Percentiles rank a stretch among this genome's conserved stretches.
These are phyloP conservation scores for Elgonia sp. DNA, from an alignment of 2,888 invertebrate genomes.

Conservation along the genomic window DNA sequence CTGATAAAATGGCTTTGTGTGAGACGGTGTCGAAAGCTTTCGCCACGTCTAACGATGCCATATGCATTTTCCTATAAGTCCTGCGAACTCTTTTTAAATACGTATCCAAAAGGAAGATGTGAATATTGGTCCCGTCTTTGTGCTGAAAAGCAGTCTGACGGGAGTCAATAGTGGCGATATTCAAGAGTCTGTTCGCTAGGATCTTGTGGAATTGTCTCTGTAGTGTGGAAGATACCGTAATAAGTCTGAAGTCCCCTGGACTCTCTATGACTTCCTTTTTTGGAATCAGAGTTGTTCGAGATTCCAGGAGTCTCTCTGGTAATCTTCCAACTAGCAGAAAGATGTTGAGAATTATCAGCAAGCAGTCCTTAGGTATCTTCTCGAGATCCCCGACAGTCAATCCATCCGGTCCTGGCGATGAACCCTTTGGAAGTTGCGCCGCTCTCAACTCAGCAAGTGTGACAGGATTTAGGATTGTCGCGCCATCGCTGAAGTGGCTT, in stretches of 20 bases:
- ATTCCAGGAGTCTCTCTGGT: constrained; percentile 79
- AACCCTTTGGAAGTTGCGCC: constrained; percentile 28
- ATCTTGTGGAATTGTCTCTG: constrained; percentile 69
- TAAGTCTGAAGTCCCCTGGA: constrained; percentile 46
- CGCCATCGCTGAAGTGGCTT: not conserved
- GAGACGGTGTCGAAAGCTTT: constrained; percentile 33
- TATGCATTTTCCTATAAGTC: not conserved
- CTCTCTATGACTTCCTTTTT: constrained; percentile 25
- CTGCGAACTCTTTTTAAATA: not conserved
- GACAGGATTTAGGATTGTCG: not conserved
- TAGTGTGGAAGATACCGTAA: constrained; percentile 48
- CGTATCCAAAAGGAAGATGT: constrained; percentile 59
- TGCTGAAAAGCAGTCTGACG: constrained; percentile 75
- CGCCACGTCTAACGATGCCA: constrained; percentile 22
- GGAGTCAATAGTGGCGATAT: constrained; percentile 47
- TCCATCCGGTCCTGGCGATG: constrained; percentile 77
- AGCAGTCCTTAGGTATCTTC: constrained; percentile 26
- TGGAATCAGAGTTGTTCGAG: constrained; percentile 63
- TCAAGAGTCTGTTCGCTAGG: constrained; percentile 59
- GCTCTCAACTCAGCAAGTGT: not conserved
- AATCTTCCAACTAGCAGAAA: constrained; percentile 28
- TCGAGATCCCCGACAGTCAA: constrained; percentile 74
- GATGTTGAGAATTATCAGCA: constrained; percentile 45
- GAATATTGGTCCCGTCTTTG: constrained; percentile 76
- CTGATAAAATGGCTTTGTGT: not conserved